Base-by-base conservation (phyloP, 2,888 invertebrate species). In the Empis stercorea region DNA sequence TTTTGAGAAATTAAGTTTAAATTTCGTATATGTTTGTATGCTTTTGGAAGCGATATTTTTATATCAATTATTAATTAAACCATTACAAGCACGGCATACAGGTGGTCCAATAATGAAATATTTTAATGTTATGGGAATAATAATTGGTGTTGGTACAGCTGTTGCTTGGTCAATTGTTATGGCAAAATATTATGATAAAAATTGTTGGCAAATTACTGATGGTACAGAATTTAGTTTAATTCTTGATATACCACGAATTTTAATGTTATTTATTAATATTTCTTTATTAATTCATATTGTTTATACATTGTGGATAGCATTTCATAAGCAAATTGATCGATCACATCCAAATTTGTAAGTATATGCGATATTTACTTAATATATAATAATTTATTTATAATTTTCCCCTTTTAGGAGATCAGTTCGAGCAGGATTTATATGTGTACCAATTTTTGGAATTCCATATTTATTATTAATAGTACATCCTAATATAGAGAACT, bases 391-490 rank as follows among this genome's bases (percentile, higher is more conserved):
- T n/a, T n/a, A n/a, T n/a, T n/a, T n/a, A n/a, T n/a, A n/a, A n/a
- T 10, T 43, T 34, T 10, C 17, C 20, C 14, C 41, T 4, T 39
- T 17, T 60, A 80, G 80, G 62, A 74, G 72, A 51, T 77, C 79
- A 30, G 71, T 79, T 15, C 77, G 78, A 58, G 80, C 82, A 0
- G 79, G 80, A 0, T 56, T 81, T 42, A 79, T 83, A 55, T 69
- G 84, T 53, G 75, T 83, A 64, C 82, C 83, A 1, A 66, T 84
- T 32, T 80, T 84, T 54, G 84, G 84, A 2, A 70, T 79, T 1
- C 82, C 83, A 57, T 80, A 81, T 56, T 68, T 83, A 15, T 64
- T 82, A 46, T 76, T 78, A 0, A 73, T 76, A 1, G 70, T 77
- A 34, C 64, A 75, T 45, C 76, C 76, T 3, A 64, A 65, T 14